Base-by-base conservation (phyloP, 2,888 invertebrate species). In the Alloscopus bannaensis region DNA sequence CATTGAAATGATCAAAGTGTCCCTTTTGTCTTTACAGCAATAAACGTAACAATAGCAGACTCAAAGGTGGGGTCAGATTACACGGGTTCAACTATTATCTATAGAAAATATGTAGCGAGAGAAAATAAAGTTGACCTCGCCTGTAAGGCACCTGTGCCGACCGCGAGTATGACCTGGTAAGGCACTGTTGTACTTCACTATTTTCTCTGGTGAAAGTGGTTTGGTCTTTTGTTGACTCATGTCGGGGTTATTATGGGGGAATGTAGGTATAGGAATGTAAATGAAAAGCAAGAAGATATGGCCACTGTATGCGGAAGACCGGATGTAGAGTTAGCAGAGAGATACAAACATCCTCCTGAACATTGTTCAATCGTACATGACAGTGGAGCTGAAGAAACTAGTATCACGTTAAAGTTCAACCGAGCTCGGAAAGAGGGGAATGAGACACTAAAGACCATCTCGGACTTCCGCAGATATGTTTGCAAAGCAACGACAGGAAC, bases 161-260 rank as follows among this genome's bases (percentile, higher is more conserved):
- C 78, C 75, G 81, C 81, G 69, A 36, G 50, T 59, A 81, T 83
- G 81, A 78, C 64, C 62, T 83, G 83, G 83, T 83, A 80, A 83
- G 68, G 42, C n/a, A 16, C 16, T 18, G 16, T 22, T 16, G 47
- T 42, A 22, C n/a, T 1, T 2, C 29, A 22, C 26, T 60, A 3
- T n/a, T n/a, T n/a, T n/a, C 6, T 36, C 8, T 36, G 13, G 8
- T 36, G 45, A 18, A 16, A 3, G 45, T 3, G n/a, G 13, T 45
- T 16, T 45, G 18, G 13, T 45, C 13, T 45, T 45, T 3, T 45
- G n/a, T 6, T 36, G 36, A 36, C 36, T 36, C 36, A 36, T 8
- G 6, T 6, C 36, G 36, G 36, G 13, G 13, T 36, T 36, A 36
- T 47, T 6, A 29, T 64, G 3, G 52, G 20, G 45, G 13, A 18